Conservation (phyloP, 2,888 invertebrate genomes). For the Thera obeliscata region DNA sequence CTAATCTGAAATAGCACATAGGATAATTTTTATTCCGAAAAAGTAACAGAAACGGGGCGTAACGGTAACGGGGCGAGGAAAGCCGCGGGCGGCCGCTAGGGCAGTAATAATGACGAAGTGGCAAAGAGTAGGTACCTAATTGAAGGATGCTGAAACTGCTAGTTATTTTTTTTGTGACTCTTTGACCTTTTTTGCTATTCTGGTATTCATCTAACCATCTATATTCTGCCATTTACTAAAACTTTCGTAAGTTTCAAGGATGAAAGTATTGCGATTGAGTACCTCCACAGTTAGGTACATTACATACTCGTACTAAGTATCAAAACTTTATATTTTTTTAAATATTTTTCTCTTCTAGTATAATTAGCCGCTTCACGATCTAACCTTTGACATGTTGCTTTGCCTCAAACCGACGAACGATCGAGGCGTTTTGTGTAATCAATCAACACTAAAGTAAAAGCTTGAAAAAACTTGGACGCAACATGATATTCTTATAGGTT, state of each 20-base stretch:
- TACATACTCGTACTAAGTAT: slow-evolving; percentile 9
- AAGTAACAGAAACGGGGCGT: no score
- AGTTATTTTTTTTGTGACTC: slow-evolving; percentile 9
- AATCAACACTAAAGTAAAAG: slow-evolving; percentile 40
- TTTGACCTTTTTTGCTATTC: slow-evolving; percentile 5
- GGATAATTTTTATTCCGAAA: no score
- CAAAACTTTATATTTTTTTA: slow-evolving; percentile 25
- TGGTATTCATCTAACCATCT: slow-evolving; percentile 16
- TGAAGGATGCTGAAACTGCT: slow-evolving; percentile 14
- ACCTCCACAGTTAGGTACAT: not conserved
- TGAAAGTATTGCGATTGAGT: slow-evolving; percentile 41
- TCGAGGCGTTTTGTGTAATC: slow-evolving; percentile 47
- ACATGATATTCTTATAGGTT: no score
- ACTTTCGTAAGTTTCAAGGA: slow-evolving; percentile 57
- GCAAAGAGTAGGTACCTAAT: slow-evolving; percentile 2
- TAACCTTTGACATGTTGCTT: slow-evolving; percentile 62
- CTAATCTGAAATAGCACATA: no score
- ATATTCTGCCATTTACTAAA: slow-evolving; percentile 21
- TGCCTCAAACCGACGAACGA: slow-evolving; percentile 38
- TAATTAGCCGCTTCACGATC: slow-evolving; percentile 64
- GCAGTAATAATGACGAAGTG: slow-evolving; percentile 12
- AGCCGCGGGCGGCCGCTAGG: no score
- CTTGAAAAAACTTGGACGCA: slow-evolving; percentile 14
- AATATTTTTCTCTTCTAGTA: slow-evolving; percentile 42
- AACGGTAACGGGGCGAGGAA: no score